These are phyloP conservation scores for Ormyrus pomaceus DNA, from an alignment of 2,888 invertebrate genomes.

Conservation along the genomic window DNA sequence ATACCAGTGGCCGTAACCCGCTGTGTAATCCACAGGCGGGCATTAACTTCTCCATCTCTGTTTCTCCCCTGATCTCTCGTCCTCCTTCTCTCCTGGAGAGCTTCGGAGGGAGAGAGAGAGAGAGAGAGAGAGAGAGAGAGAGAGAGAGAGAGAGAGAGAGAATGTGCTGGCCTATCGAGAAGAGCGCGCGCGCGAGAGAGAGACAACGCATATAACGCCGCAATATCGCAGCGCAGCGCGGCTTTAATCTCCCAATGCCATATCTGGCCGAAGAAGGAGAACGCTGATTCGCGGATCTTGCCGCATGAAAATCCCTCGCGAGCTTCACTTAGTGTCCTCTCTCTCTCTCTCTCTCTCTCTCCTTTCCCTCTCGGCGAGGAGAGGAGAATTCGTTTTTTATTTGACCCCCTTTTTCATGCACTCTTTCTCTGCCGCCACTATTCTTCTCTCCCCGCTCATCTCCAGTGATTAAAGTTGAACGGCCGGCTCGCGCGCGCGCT, in stretches of 20 bases:
- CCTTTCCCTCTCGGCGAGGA: not conserved
- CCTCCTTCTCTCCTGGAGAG: not conserved
- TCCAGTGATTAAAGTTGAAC: too few species aligned
- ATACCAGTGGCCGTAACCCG: not conserved
- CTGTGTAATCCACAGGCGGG: conserved; percentile 20
- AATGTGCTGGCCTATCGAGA: too few species aligned
- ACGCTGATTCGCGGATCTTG: conserved; percentile 28
- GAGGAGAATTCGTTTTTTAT: too few species aligned
- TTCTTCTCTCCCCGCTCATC: too few species aligned
- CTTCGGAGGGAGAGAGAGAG: too few species aligned
- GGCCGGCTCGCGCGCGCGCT: not conserved
- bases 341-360: conserved; percentile 3
- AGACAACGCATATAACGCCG: not conserved
- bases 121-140: too few species aligned
- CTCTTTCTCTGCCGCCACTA: too few species aligned
- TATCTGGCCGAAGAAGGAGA: conserved; percentile 1
- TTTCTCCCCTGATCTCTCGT: not conserved
- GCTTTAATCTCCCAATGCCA: conserved; percentile 29
- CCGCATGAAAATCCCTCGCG: conserved; percentile 5
- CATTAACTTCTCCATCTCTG: conserved; percentile 13
- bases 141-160: not conserved
- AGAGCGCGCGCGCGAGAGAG: too few species aligned
- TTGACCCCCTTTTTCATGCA: too few species aligned
- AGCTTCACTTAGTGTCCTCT: not conserved
- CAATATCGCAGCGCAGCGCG: conserved; percentile 24